Conservation (phyloP, 1,140 invertebrate species). For the Globodera rostochiensis region DNA sequence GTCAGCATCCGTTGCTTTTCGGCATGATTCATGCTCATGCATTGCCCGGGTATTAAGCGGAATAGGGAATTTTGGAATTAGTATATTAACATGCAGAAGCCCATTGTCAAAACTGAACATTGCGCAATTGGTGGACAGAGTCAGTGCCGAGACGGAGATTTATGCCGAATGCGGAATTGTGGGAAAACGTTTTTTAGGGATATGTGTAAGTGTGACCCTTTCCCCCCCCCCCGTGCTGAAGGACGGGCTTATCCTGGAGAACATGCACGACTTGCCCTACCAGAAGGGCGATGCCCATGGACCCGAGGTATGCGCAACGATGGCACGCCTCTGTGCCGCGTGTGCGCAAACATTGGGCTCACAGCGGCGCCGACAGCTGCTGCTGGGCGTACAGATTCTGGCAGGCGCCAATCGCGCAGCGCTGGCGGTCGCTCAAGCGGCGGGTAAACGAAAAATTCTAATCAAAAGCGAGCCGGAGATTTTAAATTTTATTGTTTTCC, state of each 20-base stretch:
- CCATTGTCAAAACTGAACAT: slow-evolving; percentile 69
- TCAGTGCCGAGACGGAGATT: slow-evolving; percentile 71
- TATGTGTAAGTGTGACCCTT: not conserved
- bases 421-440: slow-evolving; percentile 76
- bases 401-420: slow-evolving; percentile 79
- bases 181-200: slow-evolving; percentile 58
- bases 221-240: slow-evolving; percentile 1
- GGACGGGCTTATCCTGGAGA: slow-evolving; percentile 80
- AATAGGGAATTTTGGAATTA: slow-evolving; percentile 26
- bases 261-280: slow-evolving; percentile 85
- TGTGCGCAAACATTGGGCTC: slow-evolving; percentile 53
- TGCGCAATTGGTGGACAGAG: slow-evolving; percentile 70
- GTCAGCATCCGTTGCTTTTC: slow-evolving; percentile 69
- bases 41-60: slow-evolving; percentile 71
- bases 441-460: slow-evolving; percentile 65
- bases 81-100: slow-evolving; percentile 68
- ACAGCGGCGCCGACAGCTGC: slow-evolving; percentile 34
- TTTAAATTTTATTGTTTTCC: slow-evolving; percentile 7
- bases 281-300: slow-evolving; percentile 69
- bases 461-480: slow-evolving; percentile 14
- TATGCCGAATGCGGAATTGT: slow-evolving; percentile 72
- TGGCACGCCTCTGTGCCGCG: slow-evolving; percentile 70
- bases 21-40: slow-evolving; percentile 78
- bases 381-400: slow-evolving; percentile 73
- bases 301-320: slow-evolving; percentile 73